Evolutionary conservation across 2,113 vertebrate genomes (phyloP).

Genomic region (Tragelaphus buxtoni): DNA sequence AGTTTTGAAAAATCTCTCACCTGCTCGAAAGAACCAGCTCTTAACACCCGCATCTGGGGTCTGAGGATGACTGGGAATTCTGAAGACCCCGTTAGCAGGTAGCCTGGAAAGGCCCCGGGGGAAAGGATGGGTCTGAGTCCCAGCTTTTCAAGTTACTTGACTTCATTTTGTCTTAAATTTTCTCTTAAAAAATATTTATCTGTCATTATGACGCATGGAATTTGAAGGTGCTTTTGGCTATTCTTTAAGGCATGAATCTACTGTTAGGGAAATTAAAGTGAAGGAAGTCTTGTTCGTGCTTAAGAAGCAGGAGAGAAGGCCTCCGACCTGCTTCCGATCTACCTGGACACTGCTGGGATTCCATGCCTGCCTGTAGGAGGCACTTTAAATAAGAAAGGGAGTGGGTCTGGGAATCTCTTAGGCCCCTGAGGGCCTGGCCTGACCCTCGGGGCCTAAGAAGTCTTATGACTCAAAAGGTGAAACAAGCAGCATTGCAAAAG

Average conservation of each 20-base stretch:
- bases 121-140: not conserved
- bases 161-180: not conserved
- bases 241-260: not conserved
- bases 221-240: not conserved
- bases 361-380: not conserved
- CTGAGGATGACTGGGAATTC: not conserved
- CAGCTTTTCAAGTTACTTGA: not conserved
- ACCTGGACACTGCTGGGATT: not conserved
- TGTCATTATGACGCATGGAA: not conserved
- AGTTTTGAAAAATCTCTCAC: not conserved
- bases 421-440: not conserved
- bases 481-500: not conserved
- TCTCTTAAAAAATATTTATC: not conserved
- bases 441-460: not conserved
- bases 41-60: not conserved
- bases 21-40: not conserved
- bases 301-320: not conserved
- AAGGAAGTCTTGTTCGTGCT: not conserved
- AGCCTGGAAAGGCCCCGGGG: fast-evolving
- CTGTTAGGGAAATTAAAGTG: not conserved
- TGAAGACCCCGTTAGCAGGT: not conserved
- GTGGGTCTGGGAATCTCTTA: not conserved
- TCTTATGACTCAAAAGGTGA: not conserved
- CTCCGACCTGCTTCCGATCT: not conserved
- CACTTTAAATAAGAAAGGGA: not conserved